phyloP scores from a whole-genome alignment of 2,113 vertebrate species.

The Burhinus bistriatus region DNA sequence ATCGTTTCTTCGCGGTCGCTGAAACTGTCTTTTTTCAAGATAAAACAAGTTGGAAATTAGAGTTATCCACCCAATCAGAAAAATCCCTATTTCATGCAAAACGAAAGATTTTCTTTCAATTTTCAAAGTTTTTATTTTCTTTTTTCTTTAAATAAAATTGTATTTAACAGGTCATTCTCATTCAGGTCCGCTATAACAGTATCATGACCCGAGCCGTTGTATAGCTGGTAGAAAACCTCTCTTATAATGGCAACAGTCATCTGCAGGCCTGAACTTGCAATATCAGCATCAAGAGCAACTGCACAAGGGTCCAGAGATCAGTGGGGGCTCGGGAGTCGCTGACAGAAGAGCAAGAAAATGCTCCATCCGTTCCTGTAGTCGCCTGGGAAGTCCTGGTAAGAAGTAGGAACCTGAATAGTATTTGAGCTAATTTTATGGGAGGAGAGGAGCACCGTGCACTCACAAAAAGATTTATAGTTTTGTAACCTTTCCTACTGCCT shows the following conservation, averaged over 20 bases:
- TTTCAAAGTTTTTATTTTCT: background rate
- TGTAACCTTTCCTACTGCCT: background rate
- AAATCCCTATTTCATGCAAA: background rate
- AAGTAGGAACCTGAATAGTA: background rate
- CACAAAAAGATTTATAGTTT: background rate
- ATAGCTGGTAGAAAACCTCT: background rate
- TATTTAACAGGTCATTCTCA: background rate
- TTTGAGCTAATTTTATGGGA: background rate
- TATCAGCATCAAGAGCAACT: background rate
- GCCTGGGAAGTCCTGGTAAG: background rate
- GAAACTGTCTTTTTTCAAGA: background rate
- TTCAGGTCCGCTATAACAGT: background rate
- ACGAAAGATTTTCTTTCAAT: background rate
- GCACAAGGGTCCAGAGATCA: background rate
- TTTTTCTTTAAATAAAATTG: background rate
- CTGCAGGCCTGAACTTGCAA: background rate
- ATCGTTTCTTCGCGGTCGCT: background rate
- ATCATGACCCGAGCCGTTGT: too few relatives aligned
- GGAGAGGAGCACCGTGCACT: background rate
- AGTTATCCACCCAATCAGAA: background rate
- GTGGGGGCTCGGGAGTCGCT: background rate
- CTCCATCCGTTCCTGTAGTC: background rate
- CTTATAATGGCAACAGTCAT: background rate
- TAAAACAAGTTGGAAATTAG: background rate
- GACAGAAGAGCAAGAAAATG: background rate